Base-by-base conservation (phyloP, 2,797 vertebrate species). In the Anguilla megastoma region DNA sequence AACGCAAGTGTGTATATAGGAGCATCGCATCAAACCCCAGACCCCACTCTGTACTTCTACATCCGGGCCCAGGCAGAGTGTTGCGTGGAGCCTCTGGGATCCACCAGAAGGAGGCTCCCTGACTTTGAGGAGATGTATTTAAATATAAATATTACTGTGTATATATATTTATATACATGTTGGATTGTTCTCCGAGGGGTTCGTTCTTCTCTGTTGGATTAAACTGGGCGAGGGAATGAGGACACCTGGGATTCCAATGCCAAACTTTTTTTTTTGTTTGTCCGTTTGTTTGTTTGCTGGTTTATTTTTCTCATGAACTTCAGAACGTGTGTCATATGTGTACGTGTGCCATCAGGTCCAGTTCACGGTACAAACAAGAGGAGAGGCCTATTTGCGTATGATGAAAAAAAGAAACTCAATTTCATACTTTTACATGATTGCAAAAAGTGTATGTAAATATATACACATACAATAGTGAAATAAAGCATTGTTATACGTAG, bases 401-500 rank as follows among this genome's bases (percentile, higher is more conserved):
- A 36, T 74, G 10, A 12, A 86, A 85, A 87, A 91, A 90, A 92
- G 91, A 87, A 85, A 91, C 92, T 92, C 91, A 90, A 27, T 88
- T 76, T 88, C 87, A 88, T 60, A 88, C 87, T 85, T 90, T 58
- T 63, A 89, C 89, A 79, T 92, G 94, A 94, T 92, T 82, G 79
- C 71, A 89, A 92, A 92, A 85, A 52, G 71, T 86, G 87, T 88
- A 79, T 76, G 84, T 79, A 85, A 85, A 71, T 54, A 91, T 54
- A 91, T 87, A 74, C 30, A 86, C 66, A 74, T 60, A 87, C 74
- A 54, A 80, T n/a, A 85, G 88, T 87, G 86, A 87, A 85, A 91
- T 88, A 90, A 90, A 91, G 87, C 3, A 92, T 94, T 92, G 92
- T 92, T 92, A 91, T 90, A 92, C 90, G 90, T 94, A 91, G 91